phyloP scores from a whole-genome alignment of 2,113 vertebrate species.

The Podilymbus podiceps region DNA sequence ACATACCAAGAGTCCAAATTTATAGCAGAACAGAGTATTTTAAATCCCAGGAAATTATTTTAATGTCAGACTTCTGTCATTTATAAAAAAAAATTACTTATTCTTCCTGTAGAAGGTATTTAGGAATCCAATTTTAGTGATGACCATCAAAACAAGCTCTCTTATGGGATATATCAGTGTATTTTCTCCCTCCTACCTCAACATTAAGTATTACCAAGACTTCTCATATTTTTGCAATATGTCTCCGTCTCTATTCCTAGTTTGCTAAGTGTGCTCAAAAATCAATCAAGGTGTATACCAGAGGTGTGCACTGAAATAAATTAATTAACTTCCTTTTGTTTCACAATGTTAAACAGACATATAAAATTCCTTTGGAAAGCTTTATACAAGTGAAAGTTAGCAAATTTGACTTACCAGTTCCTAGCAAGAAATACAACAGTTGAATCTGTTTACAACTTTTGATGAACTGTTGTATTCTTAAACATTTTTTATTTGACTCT shows the following conservation, averaged over 20 bases:
- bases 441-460: neutral
- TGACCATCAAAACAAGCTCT: neutral
- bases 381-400: neutral
- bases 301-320: neutral
- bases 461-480: neutral
- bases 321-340: neutral
- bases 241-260: neutral
- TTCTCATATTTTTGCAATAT: accelerated
- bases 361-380: neutral
- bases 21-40: neutral
- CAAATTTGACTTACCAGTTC: neutral
- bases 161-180: neutral
- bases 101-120: neutral
- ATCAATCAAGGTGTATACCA: neutral
- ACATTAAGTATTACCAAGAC: neutral
- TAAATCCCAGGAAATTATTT: neutral
- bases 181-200: neutral
- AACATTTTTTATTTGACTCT: neutral
- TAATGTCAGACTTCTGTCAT: neutral
- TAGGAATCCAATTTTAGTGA: neutral
- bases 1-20: neutral
- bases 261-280: neutral
- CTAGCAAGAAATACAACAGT: neutral
- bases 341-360: neutral
- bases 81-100: neutral